Percentiles rank a stretch among this genome's conserved stretches.
Conservation (phyloP, 2,888 invertebrate genomes). For the Oxycera nigricornis region DNA sequence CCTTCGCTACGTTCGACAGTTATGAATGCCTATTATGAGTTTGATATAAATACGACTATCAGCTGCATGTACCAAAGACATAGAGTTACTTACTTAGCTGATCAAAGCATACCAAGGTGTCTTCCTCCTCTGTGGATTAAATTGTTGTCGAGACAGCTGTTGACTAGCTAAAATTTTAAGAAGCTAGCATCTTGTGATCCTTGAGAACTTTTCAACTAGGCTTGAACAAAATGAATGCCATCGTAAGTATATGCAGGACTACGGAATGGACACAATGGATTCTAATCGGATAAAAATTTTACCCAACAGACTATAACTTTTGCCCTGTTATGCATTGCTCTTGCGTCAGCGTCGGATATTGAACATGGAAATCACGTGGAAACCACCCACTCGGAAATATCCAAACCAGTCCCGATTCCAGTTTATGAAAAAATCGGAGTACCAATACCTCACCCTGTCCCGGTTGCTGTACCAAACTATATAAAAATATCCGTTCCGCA, state of each 20-base stretch:
- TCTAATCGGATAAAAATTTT: no score
- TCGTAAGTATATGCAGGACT: constrained; percentile 39
- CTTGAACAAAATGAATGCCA: constrained; percentile 47
- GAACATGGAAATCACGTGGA: constrained; percentile 65
- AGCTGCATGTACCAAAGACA: constrained; percentile 36
- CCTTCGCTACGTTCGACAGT: constrained; percentile 3
- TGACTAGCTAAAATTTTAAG: constrained; percentile 23
- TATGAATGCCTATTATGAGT: constrained; percentile 26
- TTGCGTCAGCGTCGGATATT: constrained; percentile 55
- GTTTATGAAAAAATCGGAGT: constrained; percentile 76
- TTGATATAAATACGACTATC: constrained; percentile 45
- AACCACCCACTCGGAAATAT: constrained; percentile 72
- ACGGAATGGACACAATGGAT: neutral
- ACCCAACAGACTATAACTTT: constrained; percentile 41
- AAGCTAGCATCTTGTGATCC: constrained; percentile 19
- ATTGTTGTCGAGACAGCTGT: no score
- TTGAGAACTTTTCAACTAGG: constrained; percentile 37
- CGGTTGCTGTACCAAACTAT: constrained; percentile 69
- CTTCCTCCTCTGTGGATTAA: no score
- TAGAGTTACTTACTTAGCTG: constrained; percentile 28
- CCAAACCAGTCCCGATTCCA: constrained; percentile 73
- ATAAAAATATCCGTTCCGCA: constrained; percentile 76
- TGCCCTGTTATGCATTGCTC: constrained; percentile 35
- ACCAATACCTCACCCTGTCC: constrained; percentile 76
- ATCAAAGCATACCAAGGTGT: constrained; percentile 14